Conservation (phyloP, 1,140 invertebrate species). For the Apis cerana region DNA sequence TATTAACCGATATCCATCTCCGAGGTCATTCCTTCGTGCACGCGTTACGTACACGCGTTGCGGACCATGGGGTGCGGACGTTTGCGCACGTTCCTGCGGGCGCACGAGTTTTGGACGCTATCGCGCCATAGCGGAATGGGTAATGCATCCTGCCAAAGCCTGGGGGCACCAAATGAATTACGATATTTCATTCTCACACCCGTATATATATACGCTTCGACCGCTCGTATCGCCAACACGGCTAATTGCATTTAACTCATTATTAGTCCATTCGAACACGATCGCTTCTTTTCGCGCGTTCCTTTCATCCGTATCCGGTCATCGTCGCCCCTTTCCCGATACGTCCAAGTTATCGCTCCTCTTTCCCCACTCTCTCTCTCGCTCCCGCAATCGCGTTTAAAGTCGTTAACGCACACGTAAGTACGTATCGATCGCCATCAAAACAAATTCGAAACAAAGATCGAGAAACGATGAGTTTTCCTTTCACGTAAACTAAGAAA, state of each 20-base stretch:
- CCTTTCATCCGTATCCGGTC: slow-evolving; percentile 12
- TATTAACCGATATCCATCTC: slow-evolving; percentile 79
- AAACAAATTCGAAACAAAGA: slow-evolving; percentile 58
- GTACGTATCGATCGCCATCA: slow-evolving; percentile 33
- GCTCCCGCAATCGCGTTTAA: neutral
- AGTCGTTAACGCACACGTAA: neutral
- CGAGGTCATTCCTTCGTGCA: slow-evolving; percentile 73
- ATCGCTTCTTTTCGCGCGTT: slow-evolving; percentile 37
- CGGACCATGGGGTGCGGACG: neutral
- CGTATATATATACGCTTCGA: slow-evolving; percentile 53
- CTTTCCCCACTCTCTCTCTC: neutral
- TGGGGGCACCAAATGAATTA: slow-evolving; percentile 73
- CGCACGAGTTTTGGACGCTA: slow-evolving; percentile 61
- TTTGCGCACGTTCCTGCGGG: neutral
- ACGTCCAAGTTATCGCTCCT: neutral
- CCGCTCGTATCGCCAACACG: slow-evolving; percentile 53
- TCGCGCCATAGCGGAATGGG: slow-evolving; percentile 68
- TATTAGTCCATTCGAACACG: slow-evolving; percentile 62
- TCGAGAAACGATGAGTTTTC: slow-evolving; percentile 39
- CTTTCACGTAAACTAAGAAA: neutral
- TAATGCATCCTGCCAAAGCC: slow-evolving; percentile 70
- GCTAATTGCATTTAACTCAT: slow-evolving; percentile 74
- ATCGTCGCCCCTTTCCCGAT: neutral
- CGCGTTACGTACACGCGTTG: slow-evolving; percentile 40
- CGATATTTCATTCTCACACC: slow-evolving; percentile 75